phyloP scores from a whole-genome alignment of 2,797 vertebrate genomes.

The Sylvia borin region DNA sequence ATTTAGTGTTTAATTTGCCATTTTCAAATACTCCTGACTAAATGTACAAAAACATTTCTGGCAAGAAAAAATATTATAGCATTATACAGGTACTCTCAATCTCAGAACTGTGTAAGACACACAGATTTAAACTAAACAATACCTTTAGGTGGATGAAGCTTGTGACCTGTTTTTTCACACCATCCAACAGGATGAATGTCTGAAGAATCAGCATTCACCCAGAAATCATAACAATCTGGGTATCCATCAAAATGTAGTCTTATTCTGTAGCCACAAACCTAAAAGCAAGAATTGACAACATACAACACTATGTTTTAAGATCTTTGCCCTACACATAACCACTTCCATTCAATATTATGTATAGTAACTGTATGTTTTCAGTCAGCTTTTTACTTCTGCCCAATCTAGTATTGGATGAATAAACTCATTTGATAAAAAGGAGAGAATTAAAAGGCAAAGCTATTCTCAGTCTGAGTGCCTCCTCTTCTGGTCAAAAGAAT shows the following conservation, averaged over 20 bases:
- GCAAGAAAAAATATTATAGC: neutral
- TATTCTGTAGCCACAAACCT: slow-evolving; percentile 87
- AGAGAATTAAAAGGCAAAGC: neutral
- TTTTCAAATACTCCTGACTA: neutral
- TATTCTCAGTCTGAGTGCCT: neutral
- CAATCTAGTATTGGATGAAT: neutral
- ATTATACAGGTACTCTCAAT: neutral
- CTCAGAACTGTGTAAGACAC: neutral
- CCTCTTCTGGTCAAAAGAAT: neutral
- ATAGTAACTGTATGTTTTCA: neutral
- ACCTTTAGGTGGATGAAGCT: slow-evolving; percentile 87
- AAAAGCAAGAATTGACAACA: slow-evolving; percentile 13
- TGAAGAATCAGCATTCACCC: slow-evolving; percentile 86
- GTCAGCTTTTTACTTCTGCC: neutral
- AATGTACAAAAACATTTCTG: neutral
- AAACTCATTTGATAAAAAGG: neutral
- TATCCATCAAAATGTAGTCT: slow-evolving; percentile 87
- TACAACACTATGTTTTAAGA: neutral
- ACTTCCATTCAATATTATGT: neutral
- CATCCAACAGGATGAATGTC: slow-evolving; percentile 88
- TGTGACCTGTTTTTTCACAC: slow-evolving; percentile 89
- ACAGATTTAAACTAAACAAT: neutral
- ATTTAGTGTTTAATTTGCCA: neutral
- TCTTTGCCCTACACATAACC: neutral
- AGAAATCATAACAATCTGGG: slow-evolving; percentile 87